Conservation (phyloP, 2,797 vertebrate genomes). For the Bucorvus abyssinicus region DNA sequence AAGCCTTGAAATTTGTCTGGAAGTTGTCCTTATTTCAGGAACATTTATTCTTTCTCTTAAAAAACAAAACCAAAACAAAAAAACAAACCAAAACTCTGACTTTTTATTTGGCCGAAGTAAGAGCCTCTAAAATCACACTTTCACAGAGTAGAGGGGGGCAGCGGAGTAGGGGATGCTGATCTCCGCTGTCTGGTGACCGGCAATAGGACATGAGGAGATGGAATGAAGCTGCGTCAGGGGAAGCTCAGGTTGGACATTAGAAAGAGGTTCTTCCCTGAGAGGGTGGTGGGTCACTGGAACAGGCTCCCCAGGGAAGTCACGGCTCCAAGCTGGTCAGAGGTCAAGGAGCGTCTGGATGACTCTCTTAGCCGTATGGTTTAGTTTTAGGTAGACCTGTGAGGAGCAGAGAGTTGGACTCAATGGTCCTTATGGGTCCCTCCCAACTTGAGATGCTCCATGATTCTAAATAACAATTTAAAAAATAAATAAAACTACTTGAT, state of each 20-base stretch:
- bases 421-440: not conserved
- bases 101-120: not conserved
- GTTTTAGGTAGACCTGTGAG: not conserved
- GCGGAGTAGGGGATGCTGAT: not conserved
- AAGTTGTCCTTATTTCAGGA: not conserved
- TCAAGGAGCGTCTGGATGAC: not conserved
- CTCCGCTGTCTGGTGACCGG: not conserved
- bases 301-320: not conserved
- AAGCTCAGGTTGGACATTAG: not conserved
- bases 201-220: not conserved
- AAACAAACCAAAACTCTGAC: not conserved
- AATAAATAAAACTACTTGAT: not conserved
- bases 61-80: not conserved
- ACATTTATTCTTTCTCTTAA: not conserved
- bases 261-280: not conserved
- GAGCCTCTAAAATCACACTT: not conserved
- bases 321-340: not conserved
- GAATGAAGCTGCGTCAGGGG: not conserved
- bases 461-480: not conserved
- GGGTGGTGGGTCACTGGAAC: accelerated
- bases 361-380: not conserved
- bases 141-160: not conserved
- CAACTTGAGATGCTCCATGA: not conserved
- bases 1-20: not conserved
- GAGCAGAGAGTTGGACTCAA: not conserved